A percentile compares a stretch with the other conserved stretches of the same genome.
Evolutionary conservation across 2,113 vertebrate species (phyloP).

Genomic region (Dissostichus mawsoni): DNA sequence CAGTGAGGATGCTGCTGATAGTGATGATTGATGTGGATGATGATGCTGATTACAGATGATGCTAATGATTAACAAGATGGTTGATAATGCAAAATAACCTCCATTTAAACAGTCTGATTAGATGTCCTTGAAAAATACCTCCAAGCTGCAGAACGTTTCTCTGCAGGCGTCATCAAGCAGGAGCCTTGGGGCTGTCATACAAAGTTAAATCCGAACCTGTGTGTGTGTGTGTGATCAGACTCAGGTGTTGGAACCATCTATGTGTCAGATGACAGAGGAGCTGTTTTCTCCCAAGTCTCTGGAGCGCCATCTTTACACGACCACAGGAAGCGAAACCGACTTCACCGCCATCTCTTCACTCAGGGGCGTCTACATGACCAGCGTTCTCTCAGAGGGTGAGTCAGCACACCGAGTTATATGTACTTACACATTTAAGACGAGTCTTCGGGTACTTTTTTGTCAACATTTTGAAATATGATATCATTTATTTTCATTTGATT

Average conservation of each 20-base stretch:
- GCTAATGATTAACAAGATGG: constrained; percentile 2
- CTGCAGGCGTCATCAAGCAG: not conserved
- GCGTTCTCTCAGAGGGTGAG: constrained; percentile 89
- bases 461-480: not conserved
- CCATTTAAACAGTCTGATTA: not conserved
- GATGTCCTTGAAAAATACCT: not conserved
- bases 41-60: not conserved
- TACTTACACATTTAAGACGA: not conserved
- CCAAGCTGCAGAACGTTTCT: not conserved
- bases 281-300: constrained; percentile 96
- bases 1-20: not conserved
- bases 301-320: constrained; percentile 92
- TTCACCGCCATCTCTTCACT: constrained; percentile 93
- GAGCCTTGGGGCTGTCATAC: not conserved
- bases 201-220: not conserved
- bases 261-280: constrained; percentile 92
- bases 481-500: not conserved
- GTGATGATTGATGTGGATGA: not conserved
- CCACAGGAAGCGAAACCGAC: constrained; percentile 91
- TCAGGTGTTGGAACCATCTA: constrained; percentile 92
- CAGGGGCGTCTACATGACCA: constrained; percentile 92
- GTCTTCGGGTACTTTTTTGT: not conserved
- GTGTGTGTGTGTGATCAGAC: constrained; percentile 79
- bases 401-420: not conserved
- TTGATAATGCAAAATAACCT: not conserved